A percentile compares a stretch with the other conserved stretches of the same genome.
Evolutionary conservation across 2,888 invertebrate species (phyloP).

Genomic region (Stegophylla sp.): DNA sequence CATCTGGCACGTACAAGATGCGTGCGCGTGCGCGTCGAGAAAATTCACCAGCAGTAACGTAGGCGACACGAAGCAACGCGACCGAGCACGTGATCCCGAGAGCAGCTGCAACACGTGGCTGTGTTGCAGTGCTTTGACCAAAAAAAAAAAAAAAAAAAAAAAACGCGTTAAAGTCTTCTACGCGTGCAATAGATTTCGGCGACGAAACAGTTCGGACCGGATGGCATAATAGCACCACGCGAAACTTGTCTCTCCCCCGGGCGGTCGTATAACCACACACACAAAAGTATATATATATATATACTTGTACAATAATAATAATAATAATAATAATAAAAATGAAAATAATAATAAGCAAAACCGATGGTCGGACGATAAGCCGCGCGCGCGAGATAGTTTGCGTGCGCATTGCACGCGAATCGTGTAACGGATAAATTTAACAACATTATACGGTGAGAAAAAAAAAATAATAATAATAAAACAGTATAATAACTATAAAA

Average conservation of each 20-base stretch:
- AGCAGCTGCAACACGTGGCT: not conserved
- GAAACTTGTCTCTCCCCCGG: constrained; percentile 36
- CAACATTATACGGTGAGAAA: not conserved
- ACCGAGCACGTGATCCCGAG: not conserved
- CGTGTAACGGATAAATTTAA: not conserved
- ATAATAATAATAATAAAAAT: not conserved
- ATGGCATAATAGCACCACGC: constrained; percentile 11
- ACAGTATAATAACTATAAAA: constrained; percentile 22
- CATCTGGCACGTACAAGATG: not conserved
- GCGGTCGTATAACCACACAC: not conserved
- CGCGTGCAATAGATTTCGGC: constrained; percentile 22
- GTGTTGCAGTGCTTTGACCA: not conserved
- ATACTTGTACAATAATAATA: not conserved
- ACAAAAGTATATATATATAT: not conserved
- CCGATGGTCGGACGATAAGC: constrained; percentile 34
- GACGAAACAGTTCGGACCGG: constrained; percentile 26
- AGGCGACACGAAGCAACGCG: not conserved
- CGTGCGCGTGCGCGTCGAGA: not conserved
- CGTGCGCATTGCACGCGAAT: constrained; percentile 18
- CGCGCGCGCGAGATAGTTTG: constrained; percentile 4
- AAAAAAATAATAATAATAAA: constrained; percentile 10
- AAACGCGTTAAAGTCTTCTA: constrained; percentile 36
- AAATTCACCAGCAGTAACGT: not conserved
- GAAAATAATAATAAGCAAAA: not conserved
- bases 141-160: too few relatives aligned